These are phyloP conservation scores for Phyllotreta cruciferae DNA, from an alignment of 2,888 invertebrate genomes.

Conservation along the genomic window DNA sequence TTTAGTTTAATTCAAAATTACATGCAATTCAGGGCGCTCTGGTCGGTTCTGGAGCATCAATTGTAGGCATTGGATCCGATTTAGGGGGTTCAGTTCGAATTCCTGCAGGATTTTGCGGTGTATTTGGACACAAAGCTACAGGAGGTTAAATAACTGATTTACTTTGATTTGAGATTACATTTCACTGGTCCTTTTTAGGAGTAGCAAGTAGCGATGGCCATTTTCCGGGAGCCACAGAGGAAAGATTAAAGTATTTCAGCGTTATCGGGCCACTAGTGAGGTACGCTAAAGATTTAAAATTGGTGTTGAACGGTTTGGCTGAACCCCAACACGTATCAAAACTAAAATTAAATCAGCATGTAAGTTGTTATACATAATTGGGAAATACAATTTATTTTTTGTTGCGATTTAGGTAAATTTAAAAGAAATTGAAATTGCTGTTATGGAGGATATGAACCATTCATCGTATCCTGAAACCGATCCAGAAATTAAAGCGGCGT, in stretches of 20 bases:
- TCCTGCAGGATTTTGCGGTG: slow-evolving; percentile 84
- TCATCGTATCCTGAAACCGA: slow-evolving; percentile 64
- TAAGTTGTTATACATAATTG: slow-evolving; percentile 48
- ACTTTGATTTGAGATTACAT: slow-evolving; percentile 24
- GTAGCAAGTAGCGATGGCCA: slow-evolving; percentile 67
- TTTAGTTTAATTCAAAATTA: slow-evolving; percentile 7
- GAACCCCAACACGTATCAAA: slow-evolving; percentile 57
- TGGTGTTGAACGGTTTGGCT: slow-evolving; percentile 69
- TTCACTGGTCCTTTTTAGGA: slow-evolving; percentile 55
- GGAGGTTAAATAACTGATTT: slow-evolving; percentile 62
- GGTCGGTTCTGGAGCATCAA: slow-evolving; percentile 75
- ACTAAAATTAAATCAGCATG: slow-evolving; percentile 63
- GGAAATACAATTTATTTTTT: slow-evolving; percentile 7
- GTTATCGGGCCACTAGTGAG: slow-evolving; percentile 78
- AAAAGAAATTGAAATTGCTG: slow-evolving; percentile 54
- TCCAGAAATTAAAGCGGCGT: slow-evolving; percentile 62
- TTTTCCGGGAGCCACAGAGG: slow-evolving; percentile 65
- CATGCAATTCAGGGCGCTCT: slow-evolving; percentile 68
- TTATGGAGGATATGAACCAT: slow-evolving; percentile 68
- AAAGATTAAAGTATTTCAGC: slow-evolving; percentile 62
- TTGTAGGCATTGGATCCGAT: slow-evolving; percentile 84
- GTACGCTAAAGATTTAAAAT: slow-evolving; percentile 76
- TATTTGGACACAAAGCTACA: slow-evolving; percentile 88
- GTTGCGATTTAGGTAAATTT: slow-evolving; percentile 45
- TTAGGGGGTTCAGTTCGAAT: slow-evolving; percentile 87